A percentile compares a stretch with the other conserved stretches of the same genome.
Evolutionary conservation across 2,888 invertebrate species (phyloP).

Genomic region (Stegophylla sp.): DNA sequence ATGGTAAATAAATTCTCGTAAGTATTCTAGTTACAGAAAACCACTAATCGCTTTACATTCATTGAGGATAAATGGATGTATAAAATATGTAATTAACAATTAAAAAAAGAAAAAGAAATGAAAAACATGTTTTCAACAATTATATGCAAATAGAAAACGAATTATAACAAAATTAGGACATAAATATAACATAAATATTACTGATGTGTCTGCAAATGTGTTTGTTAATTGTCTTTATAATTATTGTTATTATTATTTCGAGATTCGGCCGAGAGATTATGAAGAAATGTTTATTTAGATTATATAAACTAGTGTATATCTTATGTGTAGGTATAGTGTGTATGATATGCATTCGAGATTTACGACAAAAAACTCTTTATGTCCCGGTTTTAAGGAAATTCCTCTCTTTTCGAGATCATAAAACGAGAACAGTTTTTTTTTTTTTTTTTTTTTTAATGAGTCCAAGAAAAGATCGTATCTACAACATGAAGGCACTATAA

Average conservation of each 20-base stretch:
- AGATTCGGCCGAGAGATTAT: not conserved
- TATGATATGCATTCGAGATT: not conserved
- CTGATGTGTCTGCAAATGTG: too few relatives aligned
- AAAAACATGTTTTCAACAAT: too few relatives aligned
- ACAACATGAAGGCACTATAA: not conserved
- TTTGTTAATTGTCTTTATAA: not conserved
- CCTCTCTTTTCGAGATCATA: constrained; percentile 22
- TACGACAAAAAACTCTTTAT: constrained; percentile 12
- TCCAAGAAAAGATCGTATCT: constrained; percentile 9
- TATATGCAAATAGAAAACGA: too few relatives aligned
- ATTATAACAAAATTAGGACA: too few relatives aligned
- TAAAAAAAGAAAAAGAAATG: too few relatives aligned
- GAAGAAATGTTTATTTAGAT: not conserved
- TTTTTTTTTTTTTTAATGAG: constrained; percentile 38
- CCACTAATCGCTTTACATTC: too few relatives aligned
- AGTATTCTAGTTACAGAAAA: too few relatives aligned
- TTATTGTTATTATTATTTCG: not conserved
- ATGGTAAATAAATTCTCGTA: too few relatives aligned
- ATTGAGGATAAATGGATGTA: too few relatives aligned
- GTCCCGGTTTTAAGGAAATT: not conserved
- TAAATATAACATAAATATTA: too few relatives aligned
- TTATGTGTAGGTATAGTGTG: not conserved
- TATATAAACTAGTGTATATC: not conserved
- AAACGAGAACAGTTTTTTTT: constrained; percentile 24
- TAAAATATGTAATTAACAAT: too few relatives aligned